Evolutionary conservation across 2,888 invertebrate genomes (phyloP), one percentile per base, ranked within the genome.

Genomic region (Graphium colonna): DNA sequence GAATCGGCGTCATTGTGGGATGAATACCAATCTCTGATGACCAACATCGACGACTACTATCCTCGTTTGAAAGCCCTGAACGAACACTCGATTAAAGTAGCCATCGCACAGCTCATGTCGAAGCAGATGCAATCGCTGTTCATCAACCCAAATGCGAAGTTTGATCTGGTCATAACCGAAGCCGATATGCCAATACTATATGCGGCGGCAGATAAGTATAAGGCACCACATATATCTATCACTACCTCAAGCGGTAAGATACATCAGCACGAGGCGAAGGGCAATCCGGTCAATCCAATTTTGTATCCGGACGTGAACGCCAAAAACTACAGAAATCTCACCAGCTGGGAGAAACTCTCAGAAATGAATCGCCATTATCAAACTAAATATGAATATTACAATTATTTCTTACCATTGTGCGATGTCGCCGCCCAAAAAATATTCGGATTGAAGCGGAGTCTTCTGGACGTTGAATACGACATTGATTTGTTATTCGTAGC

Each of bases 131-230:
- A 73, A 10, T 77, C 87, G 1, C 58, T 88, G 9, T 63, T 88
- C 4, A 69, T 81, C 1, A 88, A 85, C 53, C 81, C 80, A 0
- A 82, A 82, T 26, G 71, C 88, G 18, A 78, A 80, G 51, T 93
- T 92, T 60, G 92, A 93, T 68, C 65, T 92, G 28, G 84, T 92
- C 0, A 73, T 93, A 36, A 81, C 90, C 1, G 92, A 93, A 69
- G 82, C 87, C n/a, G 78, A 91, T 5, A 75, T 86, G 3, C 90
- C 91, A 0, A 50, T 89, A 0, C 64, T 90, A 36, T 90, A 88
- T 52, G 90, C 85, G 0, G 82, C 90, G 15, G 90, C 91, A 15
- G 83, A 91, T 39, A 89, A 90, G 60, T 92, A 92, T 63, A 70
- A 87, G 28, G 84, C 78, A 18, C 91, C 92, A 2, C 82, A 91